Evolutionary conservation across 2,113 vertebrate species (phyloP).

Genomic region (Nibea coibor): DNA sequence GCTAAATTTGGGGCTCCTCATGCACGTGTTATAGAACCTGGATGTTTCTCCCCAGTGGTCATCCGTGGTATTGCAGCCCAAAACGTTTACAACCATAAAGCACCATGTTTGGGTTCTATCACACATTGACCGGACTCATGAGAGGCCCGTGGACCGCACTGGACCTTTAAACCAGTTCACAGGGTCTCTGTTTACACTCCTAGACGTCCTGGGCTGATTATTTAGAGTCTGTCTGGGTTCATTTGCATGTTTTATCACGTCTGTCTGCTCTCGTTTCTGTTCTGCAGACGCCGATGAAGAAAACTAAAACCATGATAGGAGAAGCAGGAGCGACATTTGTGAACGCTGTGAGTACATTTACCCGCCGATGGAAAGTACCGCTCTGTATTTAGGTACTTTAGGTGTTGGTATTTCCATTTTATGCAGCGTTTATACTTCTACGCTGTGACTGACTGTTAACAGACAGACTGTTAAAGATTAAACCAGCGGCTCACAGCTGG

Average conservation of each 20-base stretch:
- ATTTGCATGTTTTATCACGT: no score
- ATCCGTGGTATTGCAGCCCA: no score
- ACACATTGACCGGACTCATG: no score
- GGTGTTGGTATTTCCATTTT: neutral
- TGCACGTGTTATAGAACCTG: no score
- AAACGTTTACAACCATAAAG: no score
- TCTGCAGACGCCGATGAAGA: constrained; percentile 84
- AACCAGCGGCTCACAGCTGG: neutral
- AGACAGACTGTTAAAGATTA: neutral
- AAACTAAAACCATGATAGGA: constrained; percentile 79
- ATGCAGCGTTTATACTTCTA: neutral
- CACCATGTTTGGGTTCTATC: no score
- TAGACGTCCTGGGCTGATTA: neutral
- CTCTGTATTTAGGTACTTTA: neutral
- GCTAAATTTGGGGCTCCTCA: no score
- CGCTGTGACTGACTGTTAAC: neutral
- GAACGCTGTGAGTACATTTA: constrained; percentile 81
- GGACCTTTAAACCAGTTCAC: no score
- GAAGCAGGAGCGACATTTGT: constrained; percentile 83
- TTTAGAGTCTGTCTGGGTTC: no score
- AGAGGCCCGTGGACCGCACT: no score
- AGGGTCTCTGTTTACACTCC: no score
- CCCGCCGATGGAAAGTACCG: neutral
- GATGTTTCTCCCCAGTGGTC: no score
- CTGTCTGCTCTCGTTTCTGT: constrained; percentile 16